A percentile compares a stretch with the other conserved stretches of the same genome.
Evolutionary conservation across 2,888 invertebrate species (phyloP).

Genomic region (Salticus scenicus): DNA sequence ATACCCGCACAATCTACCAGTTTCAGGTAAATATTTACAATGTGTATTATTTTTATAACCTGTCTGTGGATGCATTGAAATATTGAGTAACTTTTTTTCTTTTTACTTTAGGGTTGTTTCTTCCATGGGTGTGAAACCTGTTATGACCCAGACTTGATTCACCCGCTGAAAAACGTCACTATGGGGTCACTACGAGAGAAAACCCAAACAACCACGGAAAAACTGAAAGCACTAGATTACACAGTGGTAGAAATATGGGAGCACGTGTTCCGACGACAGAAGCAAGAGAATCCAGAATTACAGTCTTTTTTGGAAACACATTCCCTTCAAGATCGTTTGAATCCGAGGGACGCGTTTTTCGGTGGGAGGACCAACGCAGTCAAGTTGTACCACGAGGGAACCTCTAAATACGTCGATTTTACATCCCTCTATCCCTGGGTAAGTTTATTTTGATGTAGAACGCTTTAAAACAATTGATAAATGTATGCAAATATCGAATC

Average conservation of each 20-base stretch:
- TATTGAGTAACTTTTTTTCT: background rate
- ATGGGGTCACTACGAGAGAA: background rate
- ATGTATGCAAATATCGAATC: no score
- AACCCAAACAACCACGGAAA: background rate
- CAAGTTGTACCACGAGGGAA: background rate
- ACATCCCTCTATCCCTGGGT: background rate
- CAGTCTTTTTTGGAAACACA: background rate
- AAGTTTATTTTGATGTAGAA: constrained; percentile 70
- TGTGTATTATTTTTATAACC: background rate
- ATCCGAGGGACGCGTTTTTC: background rate
- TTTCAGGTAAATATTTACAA: background rate
- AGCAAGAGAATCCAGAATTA: background rate
- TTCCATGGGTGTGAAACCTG: background rate
- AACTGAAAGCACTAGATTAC: background rate
- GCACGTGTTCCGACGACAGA: background rate
- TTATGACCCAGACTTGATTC: background rate
- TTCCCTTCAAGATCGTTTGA: background rate
- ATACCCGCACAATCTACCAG: background rate
- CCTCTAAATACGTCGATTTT: background rate
- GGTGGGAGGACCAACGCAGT: background rate
- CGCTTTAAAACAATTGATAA: no score
- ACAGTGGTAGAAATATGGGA: background rate
- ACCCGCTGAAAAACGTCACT: background rate
- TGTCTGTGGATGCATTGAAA: background rate
- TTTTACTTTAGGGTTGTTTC: background rate